Conservation (phyloP, 37 sponge, comb jelly and placozoan genomes). For the Dysidea cf. avara region DNA sequence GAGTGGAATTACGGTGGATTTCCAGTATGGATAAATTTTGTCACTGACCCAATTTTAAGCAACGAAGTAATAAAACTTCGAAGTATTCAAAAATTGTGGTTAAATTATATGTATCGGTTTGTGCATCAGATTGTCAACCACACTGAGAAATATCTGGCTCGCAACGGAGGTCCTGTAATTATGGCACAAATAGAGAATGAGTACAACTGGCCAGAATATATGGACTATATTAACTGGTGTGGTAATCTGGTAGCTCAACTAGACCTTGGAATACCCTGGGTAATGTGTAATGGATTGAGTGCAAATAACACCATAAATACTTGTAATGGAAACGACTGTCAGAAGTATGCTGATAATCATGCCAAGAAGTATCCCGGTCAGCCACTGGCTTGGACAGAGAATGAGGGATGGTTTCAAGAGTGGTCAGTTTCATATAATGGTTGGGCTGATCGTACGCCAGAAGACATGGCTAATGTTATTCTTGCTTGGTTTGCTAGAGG, state of each 20-base stretch:
- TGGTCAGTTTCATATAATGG: slow-evolving; percentile 19
- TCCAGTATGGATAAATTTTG: slow-evolving; percentile 46
- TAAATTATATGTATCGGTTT: too few relatives aligned
- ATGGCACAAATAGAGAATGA: slow-evolving; percentile 67
- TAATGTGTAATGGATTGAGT: slow-evolving; percentile 67
- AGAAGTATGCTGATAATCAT: slow-evolving; percentile 33
- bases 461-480: slow-evolving; percentile 47
- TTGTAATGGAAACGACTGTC: slow-evolving; percentile 49
- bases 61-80: slow-evolving; percentile 15
- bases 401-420: slow-evolving; percentile 48
- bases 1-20: slow-evolving; percentile 56
- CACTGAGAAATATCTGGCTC: slow-evolving; percentile 19
- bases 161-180: slow-evolving; percentile 53
- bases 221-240: slow-evolving; percentile 49
- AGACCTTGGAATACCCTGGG: slow-evolving; percentile 47
- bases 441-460: slow-evolving; percentile 11
- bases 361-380: slow-evolving; percentile 32
- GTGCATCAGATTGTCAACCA: slow-evolving; percentile 19
- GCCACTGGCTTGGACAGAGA: slow-evolving; percentile 64
- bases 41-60: slow-evolving; percentile 13
- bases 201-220: slow-evolving; percentile 12
- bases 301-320: slow-evolving; percentile 52
- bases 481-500: slow-evolving; percentile 61
- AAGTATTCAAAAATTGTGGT: slow-evolving; percentile 44
- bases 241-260: slow-evolving; percentile 24